Evolutionary conservation across 2,888 invertebrate species (phyloP).

Genomic region (Diaprepes abbreviatus): DNA sequence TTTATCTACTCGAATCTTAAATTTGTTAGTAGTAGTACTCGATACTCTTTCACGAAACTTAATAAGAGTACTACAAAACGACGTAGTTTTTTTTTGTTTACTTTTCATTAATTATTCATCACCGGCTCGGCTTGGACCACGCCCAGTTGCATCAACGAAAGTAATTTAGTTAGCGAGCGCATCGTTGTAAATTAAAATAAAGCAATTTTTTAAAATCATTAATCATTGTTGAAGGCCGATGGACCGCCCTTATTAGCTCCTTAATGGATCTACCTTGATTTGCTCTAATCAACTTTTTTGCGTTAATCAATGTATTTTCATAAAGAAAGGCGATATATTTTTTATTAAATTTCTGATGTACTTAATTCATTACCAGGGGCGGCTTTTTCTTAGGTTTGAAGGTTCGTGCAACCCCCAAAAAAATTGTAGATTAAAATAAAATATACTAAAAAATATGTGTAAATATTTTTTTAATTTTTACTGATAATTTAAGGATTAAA

Average conservation of each 20-base stretch:
- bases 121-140: background rate
- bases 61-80: no score
- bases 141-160: slow-evolving; percentile 32
- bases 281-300: slow-evolving; percentile 8
- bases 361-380: no score
- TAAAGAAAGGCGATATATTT: background rate
- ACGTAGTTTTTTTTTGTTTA: slow-evolving; percentile 1
- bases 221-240: slow-evolving; percentile 15
- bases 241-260: slow-evolving; percentile 16
- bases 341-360: no score
- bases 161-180: slow-evolving; percentile 30
- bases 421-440: no score
- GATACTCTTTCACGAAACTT: no score
- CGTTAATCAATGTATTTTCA: background rate
- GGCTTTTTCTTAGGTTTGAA: no score
- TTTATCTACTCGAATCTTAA: no score
- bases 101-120: slow-evolving; percentile 16
- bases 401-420: no score
- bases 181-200: slow-evolving; percentile 31
- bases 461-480: no score
- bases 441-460: no score
- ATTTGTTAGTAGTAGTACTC: no score
- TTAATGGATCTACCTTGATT: slow-evolving; percentile 19
- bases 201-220: slow-evolving; percentile 27
- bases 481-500: no score